A percentile compares a stretch with the other conserved stretches of the same genome.
Evolutionary conservation across 2,888 invertebrate genomes (phyloP).

Genomic region (Eristalis tenax): DNA sequence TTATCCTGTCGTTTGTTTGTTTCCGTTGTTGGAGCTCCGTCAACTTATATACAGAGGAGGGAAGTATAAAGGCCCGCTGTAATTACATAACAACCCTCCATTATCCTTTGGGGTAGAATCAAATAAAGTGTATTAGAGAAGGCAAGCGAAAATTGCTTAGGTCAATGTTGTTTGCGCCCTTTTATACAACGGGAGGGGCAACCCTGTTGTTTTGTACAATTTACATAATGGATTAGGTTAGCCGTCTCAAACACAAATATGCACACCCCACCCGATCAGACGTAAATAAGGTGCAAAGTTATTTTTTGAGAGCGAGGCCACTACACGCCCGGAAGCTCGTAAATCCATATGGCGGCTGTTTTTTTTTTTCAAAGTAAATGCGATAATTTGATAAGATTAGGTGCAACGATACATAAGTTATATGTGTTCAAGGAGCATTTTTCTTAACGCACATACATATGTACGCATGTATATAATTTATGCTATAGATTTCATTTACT

Average conservation of each 20-base stretch:
- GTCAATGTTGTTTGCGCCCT: conserved; percentile 68
- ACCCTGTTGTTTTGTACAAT: conserved; percentile 65
- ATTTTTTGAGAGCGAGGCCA: conserved; percentile 52
- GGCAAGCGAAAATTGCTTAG: conserved; percentile 70
- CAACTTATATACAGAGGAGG: conserved; percentile 56
- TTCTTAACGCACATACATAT: conserved; percentile 22
- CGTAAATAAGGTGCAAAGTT: conserved; percentile 65
- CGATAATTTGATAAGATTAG: conserved; percentile 66
- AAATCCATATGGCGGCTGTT: conserved; percentile 64
- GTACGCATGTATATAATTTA: background rate
- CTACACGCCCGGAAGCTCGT: conserved; percentile 48
- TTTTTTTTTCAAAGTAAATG: conserved; percentile 41
- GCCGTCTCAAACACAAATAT: conserved; percentile 62
- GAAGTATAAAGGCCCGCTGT: conserved; percentile 52
- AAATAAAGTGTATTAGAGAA: conserved; percentile 70
- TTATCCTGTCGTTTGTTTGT: conserved; percentile 67
- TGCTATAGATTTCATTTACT: conserved; percentile 78
- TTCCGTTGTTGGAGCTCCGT: conserved; percentile 62
- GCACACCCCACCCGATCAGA: conserved; percentile 40
- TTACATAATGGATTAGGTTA: conserved; percentile 72
- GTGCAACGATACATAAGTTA: conserved; percentile 25
- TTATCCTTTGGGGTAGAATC: conserved; percentile 67
- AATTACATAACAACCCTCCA: conserved; percentile 71
- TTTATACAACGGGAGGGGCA: conserved; percentile 30
- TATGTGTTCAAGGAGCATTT: conserved; percentile 34